Evolutionary conservation across 2,797 vertebrate species (phyloP).

Genomic region (Pangasius djambal): DNA sequence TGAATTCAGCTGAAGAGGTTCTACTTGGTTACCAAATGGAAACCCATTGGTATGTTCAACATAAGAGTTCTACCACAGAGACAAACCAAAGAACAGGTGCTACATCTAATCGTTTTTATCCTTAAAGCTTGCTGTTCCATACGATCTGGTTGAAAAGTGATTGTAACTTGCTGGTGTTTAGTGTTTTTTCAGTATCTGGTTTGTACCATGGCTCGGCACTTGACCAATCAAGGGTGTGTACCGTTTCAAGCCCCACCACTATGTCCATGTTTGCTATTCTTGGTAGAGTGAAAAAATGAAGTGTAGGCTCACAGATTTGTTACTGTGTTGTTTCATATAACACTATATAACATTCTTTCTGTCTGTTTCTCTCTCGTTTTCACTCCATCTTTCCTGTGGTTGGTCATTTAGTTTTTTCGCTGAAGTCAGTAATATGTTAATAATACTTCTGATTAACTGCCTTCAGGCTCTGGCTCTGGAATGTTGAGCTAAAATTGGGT

Average conservation of each 20-base stretch:
- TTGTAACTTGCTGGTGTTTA: not conserved
- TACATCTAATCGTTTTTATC: not conserved
- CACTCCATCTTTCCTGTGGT: not conserved
- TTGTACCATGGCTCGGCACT: not conserved
- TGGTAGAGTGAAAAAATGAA: not conserved
- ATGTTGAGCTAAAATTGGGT: not conserved
- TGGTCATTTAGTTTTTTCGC: not conserved
- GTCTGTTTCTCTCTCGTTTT: slow-evolving; percentile 3
- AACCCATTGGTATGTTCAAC: not conserved
- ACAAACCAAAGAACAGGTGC: not conserved
- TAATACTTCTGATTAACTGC: slow-evolving; percentile 31
- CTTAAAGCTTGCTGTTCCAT: not conserved
- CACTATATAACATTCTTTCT: slow-evolving; percentile 8
- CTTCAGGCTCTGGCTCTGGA: slow-evolving; percentile 11
- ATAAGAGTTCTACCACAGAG: not conserved
- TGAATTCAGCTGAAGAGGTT: not conserved
- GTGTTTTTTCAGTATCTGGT: not conserved
- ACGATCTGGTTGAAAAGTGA: not conserved
- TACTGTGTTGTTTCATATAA: not conserved
- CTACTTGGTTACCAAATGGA: not conserved
- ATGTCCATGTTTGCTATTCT: not conserved
- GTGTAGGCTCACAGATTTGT: not conserved
- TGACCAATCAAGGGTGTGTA: not conserved
- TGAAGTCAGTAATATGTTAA: slow-evolving; percentile 26
- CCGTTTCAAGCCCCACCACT: not conserved